These are phyloP conservation scores for Hecatera dysodea DNA, from an alignment of 2,888 invertebrate genomes.

Conservation along the genomic window DNA sequence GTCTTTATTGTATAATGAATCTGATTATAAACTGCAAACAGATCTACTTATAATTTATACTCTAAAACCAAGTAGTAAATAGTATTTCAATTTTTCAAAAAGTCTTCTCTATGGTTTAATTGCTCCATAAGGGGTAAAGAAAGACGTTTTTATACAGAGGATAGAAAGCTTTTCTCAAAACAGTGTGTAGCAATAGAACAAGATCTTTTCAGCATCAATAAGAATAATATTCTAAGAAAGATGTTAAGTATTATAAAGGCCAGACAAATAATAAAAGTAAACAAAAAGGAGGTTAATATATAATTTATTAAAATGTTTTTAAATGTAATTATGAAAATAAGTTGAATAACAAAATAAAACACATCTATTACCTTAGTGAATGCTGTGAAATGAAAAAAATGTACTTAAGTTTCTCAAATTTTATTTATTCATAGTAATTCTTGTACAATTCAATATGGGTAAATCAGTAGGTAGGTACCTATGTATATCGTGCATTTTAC, in stretches of 20 bases:
- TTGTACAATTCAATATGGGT: conserved; percentile 19
- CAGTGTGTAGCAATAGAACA: no score
- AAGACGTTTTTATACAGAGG: no score
- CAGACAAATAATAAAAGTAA: no score
- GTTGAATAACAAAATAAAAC: background rate
- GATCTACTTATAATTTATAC: no score
- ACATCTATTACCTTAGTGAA: background rate
- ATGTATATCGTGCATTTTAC: no score
- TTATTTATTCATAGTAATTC: conserved; percentile 24
- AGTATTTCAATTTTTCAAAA: background rate
- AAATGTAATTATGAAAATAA: conserved; percentile 17
- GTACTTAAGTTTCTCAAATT: conserved; percentile 35
- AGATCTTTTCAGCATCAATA: no score
- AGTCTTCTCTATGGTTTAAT: background rate
- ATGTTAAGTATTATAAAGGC: no score
- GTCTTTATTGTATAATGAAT: background rate
- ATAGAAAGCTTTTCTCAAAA: no score
- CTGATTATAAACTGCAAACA: conserved; percentile 6
- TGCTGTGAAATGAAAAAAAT: conserved; percentile 31
- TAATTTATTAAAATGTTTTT: conserved; percentile 35
- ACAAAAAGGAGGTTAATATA: background rate
- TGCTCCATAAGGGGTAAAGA: no score
- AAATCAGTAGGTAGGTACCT: conserved; percentile 3
- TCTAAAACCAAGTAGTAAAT: no score
- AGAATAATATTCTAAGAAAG: no score